Evolutionary conservation across 1,140 invertebrate species (phyloP).

Genomic region (Vanessa tameamea): DNA sequence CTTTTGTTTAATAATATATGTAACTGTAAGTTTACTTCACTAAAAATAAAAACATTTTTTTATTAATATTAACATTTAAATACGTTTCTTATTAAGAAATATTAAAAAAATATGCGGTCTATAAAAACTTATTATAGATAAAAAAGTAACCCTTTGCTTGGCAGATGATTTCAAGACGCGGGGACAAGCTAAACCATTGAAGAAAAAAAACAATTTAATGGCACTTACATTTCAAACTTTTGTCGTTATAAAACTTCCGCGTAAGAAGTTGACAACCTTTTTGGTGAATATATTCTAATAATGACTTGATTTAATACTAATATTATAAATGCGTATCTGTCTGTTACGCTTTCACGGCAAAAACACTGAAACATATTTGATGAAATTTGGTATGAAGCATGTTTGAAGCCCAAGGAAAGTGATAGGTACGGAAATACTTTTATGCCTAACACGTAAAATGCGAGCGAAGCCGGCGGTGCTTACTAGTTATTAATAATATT

Average conservation of each 20-base stretch:
- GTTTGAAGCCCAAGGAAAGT: no score
- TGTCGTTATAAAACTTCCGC: conserved; percentile 49
- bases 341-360: no score
- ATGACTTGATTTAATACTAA: background rate
- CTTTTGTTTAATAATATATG: no score
- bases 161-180: conserved; percentile 25
- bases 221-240: conserved; percentile 51
- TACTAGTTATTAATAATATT: no score
- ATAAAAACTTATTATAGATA: conserved; percentile 11
- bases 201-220: conserved; percentile 54
- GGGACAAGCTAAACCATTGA: conserved; percentile 13
- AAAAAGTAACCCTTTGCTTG: conserved; percentile 18
- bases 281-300: background rate
- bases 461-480: no score
- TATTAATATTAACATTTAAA: background rate
- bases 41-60: no score
- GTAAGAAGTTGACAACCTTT: conserved; percentile 38
- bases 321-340: no score
- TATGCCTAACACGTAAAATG: no score
- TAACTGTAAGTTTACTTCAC: no score
- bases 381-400: no score
- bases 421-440: no score
- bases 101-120: background rate
- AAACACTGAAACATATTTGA: no score
- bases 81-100: background rate